A percentile compares a stretch with the other conserved stretches of the same genome.
phyloP scores from a whole-genome alignment of 2,888 invertebrate genomes.

The Colostygia pectinataria region DNA sequence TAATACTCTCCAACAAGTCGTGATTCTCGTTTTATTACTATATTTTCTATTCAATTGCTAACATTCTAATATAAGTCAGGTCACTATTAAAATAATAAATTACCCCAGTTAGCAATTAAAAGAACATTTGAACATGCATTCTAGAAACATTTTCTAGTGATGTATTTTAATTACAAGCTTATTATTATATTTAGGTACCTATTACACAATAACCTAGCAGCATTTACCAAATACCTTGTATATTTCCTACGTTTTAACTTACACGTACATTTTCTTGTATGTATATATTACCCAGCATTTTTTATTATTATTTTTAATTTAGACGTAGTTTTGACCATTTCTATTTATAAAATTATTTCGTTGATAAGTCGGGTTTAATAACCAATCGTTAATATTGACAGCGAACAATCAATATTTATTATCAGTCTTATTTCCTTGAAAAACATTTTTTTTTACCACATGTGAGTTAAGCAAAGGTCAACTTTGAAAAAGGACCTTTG shows the following conservation, averaged over 20 bases:
- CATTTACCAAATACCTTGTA: slow-evolving; percentile 13
- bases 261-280: slow-evolving; percentile 1
- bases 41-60: slow-evolving; percentile 61
- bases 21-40: slow-evolving; percentile 64
- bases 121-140: slow-evolving; percentile 17
- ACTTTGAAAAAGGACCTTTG: too few relatives aligned
- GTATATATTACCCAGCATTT: neutral
- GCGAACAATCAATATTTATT: too few relatives aligned
- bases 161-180: slow-evolving; percentile 26
- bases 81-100: slow-evolving; percentile 53
- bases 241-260: neutral
- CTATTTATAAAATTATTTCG: too few relatives aligned
- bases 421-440: too few relatives aligned
- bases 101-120: slow-evolving; percentile 27
- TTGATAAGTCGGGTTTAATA: too few relatives aligned
- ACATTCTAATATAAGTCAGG: slow-evolving; percentile 44
- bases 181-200: too few relatives aligned
- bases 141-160: slow-evolving; percentile 23
- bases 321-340: too few relatives aligned
- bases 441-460: too few relatives aligned
- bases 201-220: too few relatives aligned
- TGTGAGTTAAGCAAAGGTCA: too few relatives aligned
- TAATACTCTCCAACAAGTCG: slow-evolving; percentile 65
- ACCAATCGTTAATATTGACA: too few relatives aligned
- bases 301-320: neutral